Base-by-base conservation (phyloP, 2,113 vertebrate species). In the Eubucco bourcierii region DNA sequence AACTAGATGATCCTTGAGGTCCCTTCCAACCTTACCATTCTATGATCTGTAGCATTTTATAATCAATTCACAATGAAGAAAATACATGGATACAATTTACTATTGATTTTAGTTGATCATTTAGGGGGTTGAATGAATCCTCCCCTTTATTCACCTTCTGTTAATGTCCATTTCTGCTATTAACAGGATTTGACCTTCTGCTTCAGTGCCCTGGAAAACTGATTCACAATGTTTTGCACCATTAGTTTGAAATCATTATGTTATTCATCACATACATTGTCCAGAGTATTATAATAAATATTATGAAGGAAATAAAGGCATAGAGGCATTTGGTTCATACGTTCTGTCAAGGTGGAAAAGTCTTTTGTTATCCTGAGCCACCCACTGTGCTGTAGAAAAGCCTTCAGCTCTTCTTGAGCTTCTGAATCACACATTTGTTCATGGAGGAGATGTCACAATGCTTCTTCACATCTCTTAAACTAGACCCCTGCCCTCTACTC, bases 151-250 rank as follows among this genome's bases (percentile, higher is more conserved):
- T 87, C 41, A 52, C 90, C 16, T 84, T 94, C 52, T 87, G 67
- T 94, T 94, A 94, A 89, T 90, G 79, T 8, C 3, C 33, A 66
- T 41, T 90, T 93, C 76, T 91, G 41, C 47, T 71, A 19, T 76
- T 91, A 94, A 91, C 55, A 79, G 41, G 68, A 81, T 86, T 88
- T 59, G 19, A 55, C 33, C 55, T 91, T 93, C 78, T 84, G 55
- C 28, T 34, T 73, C 88, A 71, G 65, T 80, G 47, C 46, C 59
- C 64, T 93, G n/a, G 33, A 68, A 90, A 92, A 10, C 37, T n/a
- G 10, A 87, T 91, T 67, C 78, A 80, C 25, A 86, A 29, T 31
- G 39, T 64, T 80, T 87, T 58, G n/a, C 64, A 79, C 73, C 68
- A 76, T 79, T 94, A 93, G 83, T 28, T 84, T 68, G 37, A 61